Percentiles rank a stretch among this genome's conserved stretches.
phyloP scores from a whole-genome alignment of 2,113 vertebrate genomes.

The Channa maculata region DNA sequence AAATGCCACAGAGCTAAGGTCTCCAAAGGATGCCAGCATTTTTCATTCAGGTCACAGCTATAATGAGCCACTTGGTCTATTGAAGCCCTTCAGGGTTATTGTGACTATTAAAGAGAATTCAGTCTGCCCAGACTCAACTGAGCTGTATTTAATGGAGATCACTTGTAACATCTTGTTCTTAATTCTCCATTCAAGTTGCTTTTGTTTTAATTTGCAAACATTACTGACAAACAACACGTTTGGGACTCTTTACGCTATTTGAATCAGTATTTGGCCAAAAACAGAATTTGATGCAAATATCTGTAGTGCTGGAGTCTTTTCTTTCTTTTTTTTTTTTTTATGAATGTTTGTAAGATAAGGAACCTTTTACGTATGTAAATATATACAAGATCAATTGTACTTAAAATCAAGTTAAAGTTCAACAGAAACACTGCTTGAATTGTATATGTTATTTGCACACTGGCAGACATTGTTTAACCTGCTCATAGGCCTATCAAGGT shows the following conservation, averaged over 20 bases:
- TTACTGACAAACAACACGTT: not conserved
- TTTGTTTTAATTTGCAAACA: not conserved
- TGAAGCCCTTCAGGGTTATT: conserved; percentile 19
- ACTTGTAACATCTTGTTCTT: not conserved
- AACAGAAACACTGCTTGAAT: not conserved
- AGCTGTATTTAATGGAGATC: not conserved
- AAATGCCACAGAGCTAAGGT: conserved; percentile 64
- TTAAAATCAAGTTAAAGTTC: conserved; percentile 35
- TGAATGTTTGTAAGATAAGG: not conserved
- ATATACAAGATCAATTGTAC: conserved; percentile 20
- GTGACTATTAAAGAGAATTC: not conserved
- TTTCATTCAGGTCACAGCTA: conserved; percentile 33
- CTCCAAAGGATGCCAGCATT: conserved; percentile 48
- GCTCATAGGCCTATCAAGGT: not conserved
- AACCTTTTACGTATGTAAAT: conserved; percentile 27
- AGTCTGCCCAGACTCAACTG: not conserved
- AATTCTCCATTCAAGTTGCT: not conserved
- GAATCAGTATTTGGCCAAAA: not conserved
- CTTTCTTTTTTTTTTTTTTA: not conserved
- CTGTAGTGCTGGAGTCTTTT: not conserved
- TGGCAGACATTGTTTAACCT: conserved; percentile 15
- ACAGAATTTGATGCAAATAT: not conserved
- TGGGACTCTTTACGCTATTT: too few relatives aligned
- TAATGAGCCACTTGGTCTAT: conserved; percentile 49
- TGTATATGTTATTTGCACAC: not conserved